A percentile compares a stretch with the other conserved stretches of the same genome.
Conservation (phyloP, 2,113 vertebrate species). For the Notechis scutatus region DNA sequence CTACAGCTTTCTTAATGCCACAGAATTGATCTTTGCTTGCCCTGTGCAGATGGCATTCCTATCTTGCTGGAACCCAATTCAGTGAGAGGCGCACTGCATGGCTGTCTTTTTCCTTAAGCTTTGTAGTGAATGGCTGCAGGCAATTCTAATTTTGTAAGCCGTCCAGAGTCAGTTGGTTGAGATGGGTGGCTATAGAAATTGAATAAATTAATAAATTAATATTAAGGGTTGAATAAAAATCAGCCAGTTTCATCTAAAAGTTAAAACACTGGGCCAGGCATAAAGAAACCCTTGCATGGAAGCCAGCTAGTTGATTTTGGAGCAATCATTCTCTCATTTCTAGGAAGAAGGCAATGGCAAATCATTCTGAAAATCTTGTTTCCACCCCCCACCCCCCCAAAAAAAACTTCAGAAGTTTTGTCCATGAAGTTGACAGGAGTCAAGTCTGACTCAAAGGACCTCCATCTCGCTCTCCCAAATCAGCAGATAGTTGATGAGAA, state of each 20-base stretch:
- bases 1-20: not conserved
- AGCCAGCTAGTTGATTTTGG: not conserved
- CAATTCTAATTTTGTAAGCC: not conserved
- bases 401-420: not conserved
- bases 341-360: not conserved
- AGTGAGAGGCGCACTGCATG: not conserved
- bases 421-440: not conserved
- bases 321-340: not conserved
- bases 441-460: not conserved
- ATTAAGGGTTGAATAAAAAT: not conserved
- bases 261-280: not conserved
- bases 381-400: not conserved
- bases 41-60: not conserved
- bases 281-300: not conserved
- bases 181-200: not conserved
- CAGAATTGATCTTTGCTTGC: not conserved
- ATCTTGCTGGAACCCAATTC: not conserved
- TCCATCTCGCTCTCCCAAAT: not conserved
- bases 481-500: not conserved
- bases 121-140: not conserved
- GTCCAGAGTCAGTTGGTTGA: not conserved
- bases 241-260: not conserved
- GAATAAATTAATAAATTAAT: not conserved
- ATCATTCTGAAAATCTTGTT: not conserved
- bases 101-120: not conserved